Base-by-base conservation (phyloP, 2,113 vertebrate species). In the Oryzias woworae region DNA sequence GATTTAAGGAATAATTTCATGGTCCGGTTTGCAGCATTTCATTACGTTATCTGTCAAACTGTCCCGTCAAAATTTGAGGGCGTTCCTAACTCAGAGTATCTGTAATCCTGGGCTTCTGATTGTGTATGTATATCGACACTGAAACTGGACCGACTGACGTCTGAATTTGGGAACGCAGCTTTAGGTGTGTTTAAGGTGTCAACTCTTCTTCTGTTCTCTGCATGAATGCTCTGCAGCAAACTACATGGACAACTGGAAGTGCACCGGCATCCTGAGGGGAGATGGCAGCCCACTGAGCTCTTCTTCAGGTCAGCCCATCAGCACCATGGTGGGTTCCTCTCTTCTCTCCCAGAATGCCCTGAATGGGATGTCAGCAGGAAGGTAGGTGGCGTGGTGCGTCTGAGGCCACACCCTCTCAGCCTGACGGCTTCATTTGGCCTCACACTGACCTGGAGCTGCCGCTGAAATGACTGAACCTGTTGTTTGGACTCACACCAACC, bases 231-330 rank as follows among this genome's bases (percentile, higher is more conserved):
- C 51, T 50, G 16, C 89, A 98, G 97, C 97, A 44, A 98, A 99
- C 86, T 98, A 99, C 85, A 98, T 98, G 96, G 96, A 96, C 88
- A 98, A 96, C 88, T 99, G 97, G 97, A 98, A 98, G 78, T 98
- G 96, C 75, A 98, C 96, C 14, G 97, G 95, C 66, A 95, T 98
- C 83, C 89, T 98, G 85, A 96, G 97, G 88, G 97, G 97, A 73
- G 98, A 99, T 2, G 97, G 97, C 70, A 99, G 94, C 84, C 96
- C 96, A 0, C 94, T 98, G 72, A 97, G 89, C 23, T 93, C 95
- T 69, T 93, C 91, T 17, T 92, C 92, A 0, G 83, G 92, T 86
- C 95, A 96, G 77, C 93, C 94, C 79, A 91, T 95, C 91, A 95
- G 90, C 85, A 81, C 93, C 23, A 88, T 92, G 41, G 62, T 94